Evolutionary conservation across 2,888 invertebrate genomes (phyloP).

Genomic region (Oscheius sp.): DNA sequence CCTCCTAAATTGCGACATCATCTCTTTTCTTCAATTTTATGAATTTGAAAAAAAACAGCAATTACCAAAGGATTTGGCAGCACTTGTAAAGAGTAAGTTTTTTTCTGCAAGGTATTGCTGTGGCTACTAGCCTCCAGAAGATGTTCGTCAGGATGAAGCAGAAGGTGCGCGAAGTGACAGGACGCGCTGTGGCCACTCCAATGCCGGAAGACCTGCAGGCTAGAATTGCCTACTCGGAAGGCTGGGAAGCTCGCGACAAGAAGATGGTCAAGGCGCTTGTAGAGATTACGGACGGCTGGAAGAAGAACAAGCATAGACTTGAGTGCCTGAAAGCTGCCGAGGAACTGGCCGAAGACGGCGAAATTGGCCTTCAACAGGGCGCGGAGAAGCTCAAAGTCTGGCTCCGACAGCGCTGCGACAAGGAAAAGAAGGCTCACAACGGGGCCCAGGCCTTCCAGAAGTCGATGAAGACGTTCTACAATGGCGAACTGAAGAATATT

Average conservation of each 20-base stretch:
- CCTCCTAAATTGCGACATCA: too few relatives aligned
- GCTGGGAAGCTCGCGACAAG: conserved; percentile 27
- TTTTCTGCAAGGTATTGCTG: too few relatives aligned
- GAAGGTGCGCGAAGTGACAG: conserved; percentile 16
- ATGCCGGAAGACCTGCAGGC: conserved; percentile 16
- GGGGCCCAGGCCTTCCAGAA: conserved; percentile 1
- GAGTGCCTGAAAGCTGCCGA: conserved; percentile 8
- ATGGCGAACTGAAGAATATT: neutral
- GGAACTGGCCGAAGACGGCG: conserved; percentile 4
- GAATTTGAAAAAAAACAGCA: too few relatives aligned
- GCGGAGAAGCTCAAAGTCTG: neutral
- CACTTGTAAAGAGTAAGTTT: too few relatives aligned
- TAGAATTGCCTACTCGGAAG: neutral
- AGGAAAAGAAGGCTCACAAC: conserved; percentile 8
- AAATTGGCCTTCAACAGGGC: neutral
- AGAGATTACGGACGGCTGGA: conserved; percentile 14
- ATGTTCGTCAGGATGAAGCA: conserved; percentile 5
- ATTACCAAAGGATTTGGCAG: too few relatives aligned
- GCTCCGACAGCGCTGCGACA: neutral
- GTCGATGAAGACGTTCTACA: conserved; percentile 20
- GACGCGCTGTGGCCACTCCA: conserved; percentile 14
- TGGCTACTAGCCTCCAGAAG: too few relatives aligned
- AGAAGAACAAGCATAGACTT: conserved; percentile 12
- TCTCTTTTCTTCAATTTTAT: too few relatives aligned
- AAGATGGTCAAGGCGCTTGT: neutral